Evolutionary conservation across 2,797 vertebrate genomes (phyloP).

Genomic region (Lophius americanus): DNA sequence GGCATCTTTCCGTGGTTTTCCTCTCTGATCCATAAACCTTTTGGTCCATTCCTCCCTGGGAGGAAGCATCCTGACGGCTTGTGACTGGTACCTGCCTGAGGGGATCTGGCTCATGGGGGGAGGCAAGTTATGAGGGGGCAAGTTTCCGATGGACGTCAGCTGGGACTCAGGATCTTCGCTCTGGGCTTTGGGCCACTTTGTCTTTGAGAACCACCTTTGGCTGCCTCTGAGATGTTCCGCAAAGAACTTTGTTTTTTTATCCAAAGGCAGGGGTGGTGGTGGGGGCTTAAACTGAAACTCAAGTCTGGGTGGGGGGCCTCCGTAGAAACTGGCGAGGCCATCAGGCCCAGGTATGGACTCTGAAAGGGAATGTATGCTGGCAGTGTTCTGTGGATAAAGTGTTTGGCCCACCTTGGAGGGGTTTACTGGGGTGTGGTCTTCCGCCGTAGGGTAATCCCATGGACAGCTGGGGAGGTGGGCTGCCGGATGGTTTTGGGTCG

Average conservation of each 20-base stretch:
- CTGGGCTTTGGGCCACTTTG: conserved; percentile 87
- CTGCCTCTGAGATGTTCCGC: conserved; percentile 68
- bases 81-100: conserved; percentile 85
- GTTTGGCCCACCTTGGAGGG: conserved; percentile 79
- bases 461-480: conserved; percentile 83
- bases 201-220: conserved; percentile 89
- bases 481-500: conserved; percentile 80
- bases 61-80: conserved; percentile 81
- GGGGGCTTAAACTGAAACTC: conserved; percentile 84
- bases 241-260: conserved; percentile 64
- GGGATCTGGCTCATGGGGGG: conserved; percentile 91
- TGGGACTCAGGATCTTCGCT: conserved; percentile 84
- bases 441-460: conserved; percentile 80
- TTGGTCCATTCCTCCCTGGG: conserved; percentile 87
- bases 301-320: conserved; percentile 81
- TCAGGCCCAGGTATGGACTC: conserved; percentile 84
- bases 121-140: conserved; percentile 83
- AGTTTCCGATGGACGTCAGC: conserved; percentile 79
- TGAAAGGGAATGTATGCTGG: conserved; percentile 70
- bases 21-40: conserved; percentile 84
- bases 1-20: conserved; percentile 66
- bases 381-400: conserved; percentile 51
- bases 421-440: conserved; percentile 66
- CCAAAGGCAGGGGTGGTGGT: conserved; percentile 78
- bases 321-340: conserved; percentile 78